Evolutionary conservation across 1,140 invertebrate species (phyloP).

Genomic region (Procambarus virginalis): DNA sequence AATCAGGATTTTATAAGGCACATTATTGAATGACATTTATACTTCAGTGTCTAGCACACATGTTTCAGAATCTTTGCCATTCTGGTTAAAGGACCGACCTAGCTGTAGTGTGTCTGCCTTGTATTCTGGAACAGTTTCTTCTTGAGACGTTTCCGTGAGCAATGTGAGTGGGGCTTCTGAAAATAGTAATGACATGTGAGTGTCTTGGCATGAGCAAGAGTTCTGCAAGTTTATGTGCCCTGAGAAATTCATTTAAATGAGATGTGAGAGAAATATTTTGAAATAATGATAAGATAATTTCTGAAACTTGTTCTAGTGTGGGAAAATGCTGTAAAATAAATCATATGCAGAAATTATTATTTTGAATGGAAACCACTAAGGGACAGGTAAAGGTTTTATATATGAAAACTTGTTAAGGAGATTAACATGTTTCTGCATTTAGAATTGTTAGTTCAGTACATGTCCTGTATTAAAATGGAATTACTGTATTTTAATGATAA

Average conservation of each 20-base stretch:
- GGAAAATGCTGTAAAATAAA: too few species aligned
- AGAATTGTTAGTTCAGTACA: background rate
- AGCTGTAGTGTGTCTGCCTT: conserved; percentile 48
- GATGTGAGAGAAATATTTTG: background rate
- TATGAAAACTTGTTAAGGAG: too few species aligned
- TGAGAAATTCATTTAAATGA: background rate
- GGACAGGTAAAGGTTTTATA: too few species aligned
- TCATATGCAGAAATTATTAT: too few species aligned
- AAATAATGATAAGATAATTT: background rate
- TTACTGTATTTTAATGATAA: too few species aligned
- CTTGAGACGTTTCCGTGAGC: conserved; percentile 38
- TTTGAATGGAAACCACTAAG: too few species aligned
- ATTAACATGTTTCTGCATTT: background rate
- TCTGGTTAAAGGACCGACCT: conserved; percentile 22
- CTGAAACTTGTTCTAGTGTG: background rate
- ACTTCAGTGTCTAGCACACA: background rate
- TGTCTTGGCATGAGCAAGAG: background rate
- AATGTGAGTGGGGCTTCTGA: conserved; percentile 43
- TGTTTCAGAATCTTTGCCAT: background rate
- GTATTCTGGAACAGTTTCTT: conserved; percentile 38
- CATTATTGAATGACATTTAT: too few species aligned
- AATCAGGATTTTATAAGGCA: too few species aligned
- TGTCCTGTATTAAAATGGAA: background rate
- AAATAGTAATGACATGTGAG: conserved; percentile 30
- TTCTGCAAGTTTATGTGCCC: background rate